Evolutionary conservation across 2,797 vertebrate genomes (phyloP).

Genomic region (Myiotriccus ornatus): DNA sequence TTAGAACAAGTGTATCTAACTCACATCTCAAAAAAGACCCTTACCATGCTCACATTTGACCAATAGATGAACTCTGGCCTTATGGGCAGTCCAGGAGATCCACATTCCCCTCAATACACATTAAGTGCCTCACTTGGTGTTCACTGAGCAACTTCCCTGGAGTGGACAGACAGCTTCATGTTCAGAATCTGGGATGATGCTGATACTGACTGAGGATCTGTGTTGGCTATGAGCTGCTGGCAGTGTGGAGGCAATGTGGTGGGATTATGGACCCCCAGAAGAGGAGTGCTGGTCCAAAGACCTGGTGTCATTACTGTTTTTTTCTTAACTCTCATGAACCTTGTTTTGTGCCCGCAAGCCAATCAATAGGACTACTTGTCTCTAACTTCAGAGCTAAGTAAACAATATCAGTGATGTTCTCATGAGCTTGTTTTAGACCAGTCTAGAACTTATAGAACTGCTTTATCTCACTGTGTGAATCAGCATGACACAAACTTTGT

Average conservation of each 20-base stretch:
- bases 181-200: not conserved
- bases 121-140: not conserved
- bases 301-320: not conserved
- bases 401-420: not conserved
- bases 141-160: not conserved
- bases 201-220: not conserved
- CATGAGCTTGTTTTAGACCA: not conserved
- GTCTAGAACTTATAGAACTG: not conserved
- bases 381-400: conserved; percentile 11
- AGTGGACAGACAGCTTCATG: not conserved
- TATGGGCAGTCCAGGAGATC: not conserved
- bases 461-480: not conserved
- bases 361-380: not conserved
- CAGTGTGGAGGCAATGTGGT: not conserved
- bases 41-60: not conserved
- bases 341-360: not conserved
- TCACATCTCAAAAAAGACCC: not conserved
- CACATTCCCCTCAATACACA: fast-evolving
- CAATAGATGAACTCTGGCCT: not conserved
- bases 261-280: not conserved
- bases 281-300: not conserved
- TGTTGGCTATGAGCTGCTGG: not conserved
- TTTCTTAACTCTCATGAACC: not conserved
- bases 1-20: not conserved
- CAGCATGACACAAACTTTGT: not conserved